A percentile compares a stretch with the other conserved stretches of the same genome.
Evolutionary conservation across 1,140 invertebrate genomes (phyloP).

Genomic region (Panagrolaimus sp.): DNA sequence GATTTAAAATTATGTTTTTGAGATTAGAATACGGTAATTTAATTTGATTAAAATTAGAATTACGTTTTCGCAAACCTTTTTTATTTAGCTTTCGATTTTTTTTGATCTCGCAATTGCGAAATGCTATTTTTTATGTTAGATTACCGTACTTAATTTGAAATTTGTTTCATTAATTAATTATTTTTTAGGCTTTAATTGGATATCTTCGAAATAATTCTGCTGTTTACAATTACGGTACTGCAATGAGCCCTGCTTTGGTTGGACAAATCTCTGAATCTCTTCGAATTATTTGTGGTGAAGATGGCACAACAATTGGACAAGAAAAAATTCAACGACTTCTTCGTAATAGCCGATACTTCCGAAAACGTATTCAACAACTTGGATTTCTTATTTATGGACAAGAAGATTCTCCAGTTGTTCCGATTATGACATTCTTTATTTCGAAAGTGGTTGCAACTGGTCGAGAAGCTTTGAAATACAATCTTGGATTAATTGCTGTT

Average conservation of each 20-base stretch:
- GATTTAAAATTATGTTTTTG: no score
- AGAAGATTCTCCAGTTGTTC: slow-evolving; percentile 89
- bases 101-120: no score
- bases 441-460: slow-evolving; percentile 66
- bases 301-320: slow-evolving; percentile 60
- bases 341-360: slow-evolving; percentile 43
- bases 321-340: slow-evolving; percentile 32
- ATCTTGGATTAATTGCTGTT: slow-evolving; percentile 86
- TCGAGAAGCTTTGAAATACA: slow-evolving; percentile 71
- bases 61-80: no score
- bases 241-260: slow-evolving; percentile 61
- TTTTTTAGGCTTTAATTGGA: slow-evolving; percentile 60
- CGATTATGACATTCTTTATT: slow-evolving; percentile 77
- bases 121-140: no score
- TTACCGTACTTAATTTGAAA: background rate
- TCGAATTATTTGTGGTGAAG: slow-evolving; percentile 61
- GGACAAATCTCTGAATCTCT: slow-evolving; percentile 58
- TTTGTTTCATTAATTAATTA: background rate
- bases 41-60: no score
- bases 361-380: slow-evolving; percentile 61
- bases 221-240: slow-evolving; percentile 60
- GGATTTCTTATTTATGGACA: slow-evolving; percentile 90
- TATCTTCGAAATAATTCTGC: slow-evolving; percentile 60
- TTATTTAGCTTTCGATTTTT: no score
- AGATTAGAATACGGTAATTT: no score